Conservation (phyloP, 2,888 invertebrate genomes). For the Parnassius glacialis region DNA sequence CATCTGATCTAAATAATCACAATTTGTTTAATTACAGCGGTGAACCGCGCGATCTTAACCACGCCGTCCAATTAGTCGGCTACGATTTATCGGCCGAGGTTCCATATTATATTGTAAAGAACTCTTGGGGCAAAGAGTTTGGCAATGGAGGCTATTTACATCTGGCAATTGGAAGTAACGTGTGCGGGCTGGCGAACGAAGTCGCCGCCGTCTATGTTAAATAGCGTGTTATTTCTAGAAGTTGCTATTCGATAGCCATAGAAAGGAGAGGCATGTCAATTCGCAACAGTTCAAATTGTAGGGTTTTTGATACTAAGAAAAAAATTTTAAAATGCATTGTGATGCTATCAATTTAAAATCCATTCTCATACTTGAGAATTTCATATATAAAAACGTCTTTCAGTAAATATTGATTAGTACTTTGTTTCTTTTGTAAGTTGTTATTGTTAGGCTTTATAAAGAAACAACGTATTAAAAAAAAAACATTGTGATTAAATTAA, state of each 20-base stretch:
- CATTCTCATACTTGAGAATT: no score
- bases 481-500: no score
- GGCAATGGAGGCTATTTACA: constrained; percentile 89
- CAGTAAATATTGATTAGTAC: no score
- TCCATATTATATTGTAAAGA: constrained; percentile 91
- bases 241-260: not conserved
- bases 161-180: constrained; percentile 86
- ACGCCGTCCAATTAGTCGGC: constrained; percentile 91
- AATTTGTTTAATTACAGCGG: constrained; percentile 57
- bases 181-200: constrained; percentile 89
- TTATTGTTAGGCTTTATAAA: no score
- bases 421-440: no score
- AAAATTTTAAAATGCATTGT: no score
- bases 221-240: constrained; percentile 1
- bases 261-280: no score
- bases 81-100: constrained; percentile 87
- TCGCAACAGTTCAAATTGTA: no score
- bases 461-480: no score
- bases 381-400: no score
- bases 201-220: constrained; percentile 82
- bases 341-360: no score
- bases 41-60: constrained; percentile 82
- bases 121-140: constrained; percentile 91
- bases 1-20: not conserved
- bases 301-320: no score